Evolutionary conservation across 2,888 invertebrate genomes (phyloP).

Genomic region (Lacanobia wlatinum): DNA sequence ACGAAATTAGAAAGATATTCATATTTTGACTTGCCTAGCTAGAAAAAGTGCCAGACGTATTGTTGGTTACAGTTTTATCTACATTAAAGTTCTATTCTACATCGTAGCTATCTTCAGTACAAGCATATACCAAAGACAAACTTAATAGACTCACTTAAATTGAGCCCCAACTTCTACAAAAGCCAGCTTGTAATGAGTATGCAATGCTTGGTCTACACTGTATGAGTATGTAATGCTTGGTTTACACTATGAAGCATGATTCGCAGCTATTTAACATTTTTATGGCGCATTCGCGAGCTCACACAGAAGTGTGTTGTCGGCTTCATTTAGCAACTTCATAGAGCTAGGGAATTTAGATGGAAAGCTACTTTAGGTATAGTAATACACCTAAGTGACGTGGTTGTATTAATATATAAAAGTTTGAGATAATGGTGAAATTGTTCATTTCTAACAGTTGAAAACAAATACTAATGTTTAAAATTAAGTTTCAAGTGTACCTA

Average conservation of each 20-base stretch:
- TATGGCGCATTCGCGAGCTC: conserved; percentile 26
- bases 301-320: conserved; percentile 24
- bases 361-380: background rate
- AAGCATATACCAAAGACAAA: background rate
- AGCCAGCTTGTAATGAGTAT: conserved; percentile 15
- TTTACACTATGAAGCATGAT: conserved; percentile 26
- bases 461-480: no score
- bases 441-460: no score
- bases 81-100: no score
- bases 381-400: no score
- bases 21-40: no score
- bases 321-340: conserved; percentile 44
- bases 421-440: no score
- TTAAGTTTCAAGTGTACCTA: no score
- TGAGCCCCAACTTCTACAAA: conserved; percentile 9
- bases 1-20: no score
- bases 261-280: conserved; percentile 50
- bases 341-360: conserved; percentile 2
- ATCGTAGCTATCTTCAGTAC: background rate
- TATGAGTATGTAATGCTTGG: conserved; percentile 11
- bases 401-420: no score
- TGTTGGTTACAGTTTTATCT: no score
- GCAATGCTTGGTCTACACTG: conserved; percentile 24
- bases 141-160: conserved; percentile 16
- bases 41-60: no score